phyloP scores from a whole-genome alignment of 2,113 vertebrate genomes.

The Cinclus cinclus region DNA sequence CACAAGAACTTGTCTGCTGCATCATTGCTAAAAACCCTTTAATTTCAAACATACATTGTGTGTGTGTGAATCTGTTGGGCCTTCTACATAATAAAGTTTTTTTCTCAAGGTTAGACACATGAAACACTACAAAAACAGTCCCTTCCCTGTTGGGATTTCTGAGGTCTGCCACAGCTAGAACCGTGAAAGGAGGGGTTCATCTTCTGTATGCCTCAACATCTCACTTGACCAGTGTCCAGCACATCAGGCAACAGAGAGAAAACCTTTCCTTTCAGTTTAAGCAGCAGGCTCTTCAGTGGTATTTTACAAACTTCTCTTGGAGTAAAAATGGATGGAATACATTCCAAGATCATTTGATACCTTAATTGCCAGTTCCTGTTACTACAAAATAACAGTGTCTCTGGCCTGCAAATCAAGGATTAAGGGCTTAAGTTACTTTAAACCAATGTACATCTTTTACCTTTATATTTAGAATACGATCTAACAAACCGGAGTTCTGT shows the following conservation, averaged over 20 bases:
- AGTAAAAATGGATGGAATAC: neutral
- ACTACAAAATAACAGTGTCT: neutral
- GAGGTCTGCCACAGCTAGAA: neutral
- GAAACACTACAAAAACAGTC: neutral
- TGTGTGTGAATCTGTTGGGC: neutral
- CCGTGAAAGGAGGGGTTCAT: neutral
- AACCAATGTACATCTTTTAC: neutral
- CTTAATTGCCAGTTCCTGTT: neutral
- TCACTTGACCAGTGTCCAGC: neutral
- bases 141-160: neutral
- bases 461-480: neutral
- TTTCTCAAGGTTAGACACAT: neutral
- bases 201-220: neutral
- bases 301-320: neutral
- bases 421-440: neutral
- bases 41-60: neutral
- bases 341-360: fast-evolving
- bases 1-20: neutral
- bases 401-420: neutral
- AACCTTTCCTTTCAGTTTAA: neutral
- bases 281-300: neutral
- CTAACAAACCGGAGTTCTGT: neutral
- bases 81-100: neutral
- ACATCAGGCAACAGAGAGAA: neutral
- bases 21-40: neutral